A percentile compares a stretch with the other conserved stretches of the same genome.
Conservation (phyloP, 2,113 vertebrate genomes). For the Paralichthys olivaceus region DNA sequence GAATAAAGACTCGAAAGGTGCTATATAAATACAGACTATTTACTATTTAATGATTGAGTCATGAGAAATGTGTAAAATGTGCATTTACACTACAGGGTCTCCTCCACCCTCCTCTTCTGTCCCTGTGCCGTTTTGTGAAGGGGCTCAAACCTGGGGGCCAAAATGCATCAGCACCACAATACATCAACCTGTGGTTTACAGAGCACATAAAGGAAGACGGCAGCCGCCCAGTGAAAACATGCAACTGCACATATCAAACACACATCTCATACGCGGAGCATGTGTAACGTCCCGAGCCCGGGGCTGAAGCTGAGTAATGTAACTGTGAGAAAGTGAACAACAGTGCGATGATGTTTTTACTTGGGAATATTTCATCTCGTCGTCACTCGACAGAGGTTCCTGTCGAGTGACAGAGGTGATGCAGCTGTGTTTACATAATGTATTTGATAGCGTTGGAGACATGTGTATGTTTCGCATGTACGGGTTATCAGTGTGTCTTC, state of each 20-base stretch:
- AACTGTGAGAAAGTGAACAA: background rate
- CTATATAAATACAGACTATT: background rate
- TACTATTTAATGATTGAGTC: background rate
- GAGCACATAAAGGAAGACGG: constrained; percentile 23
- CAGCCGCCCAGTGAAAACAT: constrained; percentile 62
- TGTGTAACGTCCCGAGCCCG: constrained; percentile 33
- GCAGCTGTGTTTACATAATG: constrained; percentile 29
- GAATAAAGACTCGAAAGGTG: background rate
- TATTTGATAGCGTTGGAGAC: background rate
- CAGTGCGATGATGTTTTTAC: constrained; percentile 12
- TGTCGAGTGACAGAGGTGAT: constrained; percentile 1
- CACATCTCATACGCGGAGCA: constrained; percentile 39
- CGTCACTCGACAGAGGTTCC: background rate
- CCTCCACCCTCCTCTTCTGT: background rate
- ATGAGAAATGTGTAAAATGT: background rate
- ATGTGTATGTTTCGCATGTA: background rate
- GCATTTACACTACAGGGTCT: too few species aligned
- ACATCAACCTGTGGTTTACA: constrained; percentile 38
- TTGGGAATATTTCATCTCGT: constrained; percentile 33
- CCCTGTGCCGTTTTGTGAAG: background rate
- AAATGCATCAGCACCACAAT: constrained; percentile 16
- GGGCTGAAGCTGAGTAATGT: constrained; percentile 31
- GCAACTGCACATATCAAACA: constrained; percentile 51
- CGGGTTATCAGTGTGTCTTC: constrained; percentile 43
- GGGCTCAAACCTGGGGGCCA: constrained; percentile 11